These are phyloP conservation scores for Dorcus parallelipipedus DNA, from an alignment of 2,888 invertebrate species.

Conservation along the genomic window DNA sequence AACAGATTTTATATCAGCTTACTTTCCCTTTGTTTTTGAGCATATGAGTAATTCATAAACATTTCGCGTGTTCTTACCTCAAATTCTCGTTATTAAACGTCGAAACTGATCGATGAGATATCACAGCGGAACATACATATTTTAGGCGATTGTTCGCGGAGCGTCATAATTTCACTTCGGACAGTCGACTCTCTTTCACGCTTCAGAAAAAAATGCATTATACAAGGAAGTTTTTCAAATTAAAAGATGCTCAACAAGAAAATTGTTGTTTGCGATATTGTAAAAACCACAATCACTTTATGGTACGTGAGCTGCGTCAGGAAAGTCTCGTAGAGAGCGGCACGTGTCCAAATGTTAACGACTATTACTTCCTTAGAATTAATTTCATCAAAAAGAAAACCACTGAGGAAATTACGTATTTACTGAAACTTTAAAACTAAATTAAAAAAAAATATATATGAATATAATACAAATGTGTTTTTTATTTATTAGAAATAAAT, in stretches of 20 bases:
- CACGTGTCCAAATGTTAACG: background rate
- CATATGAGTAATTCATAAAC: background rate
- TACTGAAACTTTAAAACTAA: too few relatives aligned
- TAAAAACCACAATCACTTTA: slow-evolving; percentile 26
- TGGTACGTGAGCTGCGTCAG: slow-evolving; percentile 27
- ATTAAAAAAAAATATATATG: too few relatives aligned
- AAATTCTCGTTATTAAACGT: slow-evolving; percentile 13
- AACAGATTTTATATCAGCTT: too few relatives aligned
- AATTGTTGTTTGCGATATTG: slow-evolving; percentile 18
- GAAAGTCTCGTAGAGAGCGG: background rate
- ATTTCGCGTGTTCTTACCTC: background rate
- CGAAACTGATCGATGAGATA: slow-evolving; percentile 26
- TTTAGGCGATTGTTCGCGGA: slow-evolving; percentile 14
- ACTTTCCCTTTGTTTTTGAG: too few relatives aligned
- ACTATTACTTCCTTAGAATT: background rate
- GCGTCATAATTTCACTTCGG: slow-evolving; percentile 13
- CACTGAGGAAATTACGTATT: too few relatives aligned
- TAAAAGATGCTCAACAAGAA: slow-evolving; percentile 14
- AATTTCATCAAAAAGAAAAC: too few relatives aligned
- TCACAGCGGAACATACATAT: background rate
- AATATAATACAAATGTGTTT: too few relatives aligned
- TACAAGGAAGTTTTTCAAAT: slow-evolving; percentile 3
- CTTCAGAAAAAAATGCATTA: slow-evolving; percentile 2
- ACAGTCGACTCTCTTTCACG: slow-evolving; percentile 5
- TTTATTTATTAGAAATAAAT: too few relatives aligned